Percentiles rank a stretch among this genome's conserved stretches.
phyloP scores from a whole-genome alignment of 2,888 invertebrate species.

The Eupithecia exiguata region DNA sequence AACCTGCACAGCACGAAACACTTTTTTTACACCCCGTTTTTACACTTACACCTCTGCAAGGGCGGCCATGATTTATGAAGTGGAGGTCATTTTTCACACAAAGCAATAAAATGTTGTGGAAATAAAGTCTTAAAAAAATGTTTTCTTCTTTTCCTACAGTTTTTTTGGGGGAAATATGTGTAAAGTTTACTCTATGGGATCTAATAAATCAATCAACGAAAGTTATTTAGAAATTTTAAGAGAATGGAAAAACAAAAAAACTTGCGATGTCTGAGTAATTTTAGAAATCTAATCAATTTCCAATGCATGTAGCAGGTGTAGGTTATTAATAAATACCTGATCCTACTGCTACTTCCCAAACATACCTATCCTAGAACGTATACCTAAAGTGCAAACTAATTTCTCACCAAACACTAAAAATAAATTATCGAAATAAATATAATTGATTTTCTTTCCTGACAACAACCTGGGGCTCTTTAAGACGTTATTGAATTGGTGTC shows the following conservation, averaged over 20 bases:
- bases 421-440: neutral
- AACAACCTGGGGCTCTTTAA: neutral
- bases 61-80: conserved; percentile 9
- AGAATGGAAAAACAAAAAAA: neutral
- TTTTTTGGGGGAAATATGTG: neutral
- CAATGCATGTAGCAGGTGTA: neutral
- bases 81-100: neutral
- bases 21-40: neutral
- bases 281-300: neutral
- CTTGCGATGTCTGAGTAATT: neutral
- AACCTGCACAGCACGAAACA: neutral
- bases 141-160: neutral
- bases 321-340: neutral
- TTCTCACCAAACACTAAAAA: neutral
- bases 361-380: neutral
- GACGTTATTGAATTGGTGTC: neutral
- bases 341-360: neutral
- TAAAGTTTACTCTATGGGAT: neutral
- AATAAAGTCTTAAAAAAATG: neutral
- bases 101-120: neutral
- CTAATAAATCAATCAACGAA: neutral
- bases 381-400: neutral
- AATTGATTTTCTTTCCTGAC: neutral
- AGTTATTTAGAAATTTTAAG: neutral
- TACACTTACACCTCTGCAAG: conserved; percentile 18